Evolutionary conservation across 2,888 invertebrate genomes (phyloP), one percentile per base, ranked within the genome.

Genomic region (Spilosoma lubricipeda): DNA sequence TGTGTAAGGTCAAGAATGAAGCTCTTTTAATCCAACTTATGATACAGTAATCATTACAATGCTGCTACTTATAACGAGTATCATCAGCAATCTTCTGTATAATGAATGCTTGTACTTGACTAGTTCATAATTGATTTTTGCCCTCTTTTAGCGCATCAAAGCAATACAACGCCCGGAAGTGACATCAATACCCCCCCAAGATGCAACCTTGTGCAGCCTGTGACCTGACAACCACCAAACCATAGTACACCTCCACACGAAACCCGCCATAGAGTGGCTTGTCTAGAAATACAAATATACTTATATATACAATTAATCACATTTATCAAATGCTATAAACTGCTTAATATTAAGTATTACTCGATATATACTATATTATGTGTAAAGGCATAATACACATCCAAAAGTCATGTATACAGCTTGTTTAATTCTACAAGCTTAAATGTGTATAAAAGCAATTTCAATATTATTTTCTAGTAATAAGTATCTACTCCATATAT

Each of bases 251-350:
- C 80, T 85, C 72, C 85, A 83, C 68, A 83, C 84, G 33, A 93
- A 93, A 78, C 91, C 92, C 42, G 89, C 90, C 39, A 83, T 94
- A 42, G 95, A 96, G 87, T 96, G 96, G 96, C 93, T 96, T 27
- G 96, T 96, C 8, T 96, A 86, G 42, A 83, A 18, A 39, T 42
- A 71, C 64, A 67, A 20, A 68, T 36, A 42, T 59, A 36, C 33
- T 59, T 30, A 27, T 68, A 67, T 48, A 68, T 52, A 56, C 36
- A 52, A 69, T 56, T 52, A 23, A 36, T 23, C 30, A 39, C 39
- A 39, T 39, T 36, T 39, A 23, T 30, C 3, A 66, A 36, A 66
- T 39, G n/a, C 39, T 39, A 23, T 18, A 63, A 30, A 67, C 2
- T 1, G 30, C 48, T 67, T 42, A 27, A 42, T n/a, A 27, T 30